Evolutionary conservation across 1,140 invertebrate genomes (phyloP), one percentile per base, ranked within the genome.

Genomic region (Drosophila seguyi): DNA sequence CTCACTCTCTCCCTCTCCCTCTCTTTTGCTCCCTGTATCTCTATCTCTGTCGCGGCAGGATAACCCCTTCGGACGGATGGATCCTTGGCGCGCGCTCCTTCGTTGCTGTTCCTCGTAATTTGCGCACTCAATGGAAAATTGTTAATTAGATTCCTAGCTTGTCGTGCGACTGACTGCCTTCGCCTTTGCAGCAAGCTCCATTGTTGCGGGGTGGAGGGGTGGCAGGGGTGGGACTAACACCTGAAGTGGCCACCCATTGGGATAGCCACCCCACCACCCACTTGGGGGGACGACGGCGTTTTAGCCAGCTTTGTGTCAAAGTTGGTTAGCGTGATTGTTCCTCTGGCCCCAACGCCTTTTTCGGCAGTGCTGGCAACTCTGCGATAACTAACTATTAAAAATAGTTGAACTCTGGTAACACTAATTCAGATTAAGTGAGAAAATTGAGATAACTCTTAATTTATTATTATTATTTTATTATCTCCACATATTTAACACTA

Each of bases 41-140:
- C 36, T 3, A 31, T 48, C 65, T 34, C 65, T 41, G 6, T 60
- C 22, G n/a, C 18, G 29, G n/a, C 8, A 34, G 58, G 14, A 52
- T 53, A 61, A 48, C 20, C 41, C 55, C 20, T 41, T 50, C 41
- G 18, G 6, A 22, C 20, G 27, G 18, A 39, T 25, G 22, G 16
- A 44, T 10, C 38, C 59, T 22, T 34, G 52, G 34, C 52, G 34
- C 52, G 52, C 25, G 36, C 31, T 45, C 52, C 52, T 59, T 59
- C 55, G 66, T 31, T 66, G 36, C 74, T 63, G 59, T 83, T 82
- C 69, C 65, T 81, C 85, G 84, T 87, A 87, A 87, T 87, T 87
- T 87, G 84, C 84, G 85, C 84, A 87, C 81, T 90, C 86, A 90
- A 90, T 90, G 85, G 81, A 90, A 90, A 90, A 90, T 90, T 90